These are phyloP conservation scores for Hypomesus transpacificus DNA, from an alignment of 2,113 vertebrate genomes.

Conservation along the genomic window DNA sequence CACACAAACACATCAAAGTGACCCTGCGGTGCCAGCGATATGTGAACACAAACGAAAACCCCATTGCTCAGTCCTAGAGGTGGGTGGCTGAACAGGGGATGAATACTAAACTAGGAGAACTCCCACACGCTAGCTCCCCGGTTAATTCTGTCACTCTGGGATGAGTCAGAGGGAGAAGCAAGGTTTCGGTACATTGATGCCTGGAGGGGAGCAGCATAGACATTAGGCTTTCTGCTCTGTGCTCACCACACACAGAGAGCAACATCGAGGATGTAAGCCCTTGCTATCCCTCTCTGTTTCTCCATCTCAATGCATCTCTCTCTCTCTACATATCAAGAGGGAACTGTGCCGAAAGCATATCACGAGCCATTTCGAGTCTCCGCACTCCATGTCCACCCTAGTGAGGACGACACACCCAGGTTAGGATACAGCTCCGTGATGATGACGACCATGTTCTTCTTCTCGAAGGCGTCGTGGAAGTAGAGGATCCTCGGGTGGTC, in stretches of 20 bases:
- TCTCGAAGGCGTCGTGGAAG: constrained; percentile 93
- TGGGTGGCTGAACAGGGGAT: constrained; percentile 37
- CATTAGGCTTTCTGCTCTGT: constrained; percentile 42
- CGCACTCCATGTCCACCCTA: no score
- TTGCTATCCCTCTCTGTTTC: not conserved
- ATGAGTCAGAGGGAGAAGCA: constrained; percentile 54
- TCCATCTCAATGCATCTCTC: no score
- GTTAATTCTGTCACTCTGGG: constrained; percentile 42
- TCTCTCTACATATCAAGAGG: no score
- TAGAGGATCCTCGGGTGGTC: constrained; percentile 82
- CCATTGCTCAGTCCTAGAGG: constrained; percentile 25
- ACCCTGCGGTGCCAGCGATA: no score
- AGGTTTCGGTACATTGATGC: constrained; percentile 39
- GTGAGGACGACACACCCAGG: not conserved
- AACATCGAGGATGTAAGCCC: not conserved
- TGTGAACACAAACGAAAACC: not conserved
- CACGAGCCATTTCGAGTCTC: no score
- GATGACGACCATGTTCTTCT: constrained; percentile 84
- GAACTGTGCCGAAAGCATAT: no score
- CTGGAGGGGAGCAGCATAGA: constrained; percentile 32
- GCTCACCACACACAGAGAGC: constrained; percentile 9
- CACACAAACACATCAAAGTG: no score
- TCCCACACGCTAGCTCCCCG: constrained; percentile 45
- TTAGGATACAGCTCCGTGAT: constrained; percentile 92
- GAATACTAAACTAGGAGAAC: constrained; percentile 57